Evolutionary conservation across 2,888 invertebrate species (phyloP).

Genomic region (Hermodice carunculata): DNA sequence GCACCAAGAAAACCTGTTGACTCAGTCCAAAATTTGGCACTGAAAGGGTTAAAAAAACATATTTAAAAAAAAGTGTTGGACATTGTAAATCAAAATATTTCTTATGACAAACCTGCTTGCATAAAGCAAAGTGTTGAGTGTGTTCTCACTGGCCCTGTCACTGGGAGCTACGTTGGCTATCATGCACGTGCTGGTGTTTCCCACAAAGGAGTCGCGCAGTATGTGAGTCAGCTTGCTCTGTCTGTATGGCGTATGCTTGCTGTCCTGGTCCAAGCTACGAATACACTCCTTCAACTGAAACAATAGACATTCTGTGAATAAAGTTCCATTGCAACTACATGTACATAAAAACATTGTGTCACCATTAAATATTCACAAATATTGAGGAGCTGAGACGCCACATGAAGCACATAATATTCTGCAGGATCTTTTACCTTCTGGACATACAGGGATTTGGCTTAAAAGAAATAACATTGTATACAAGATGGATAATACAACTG

Average conservation of each 20-base stretch:
- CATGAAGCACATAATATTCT: too few species aligned
- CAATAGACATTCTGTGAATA: conserved; percentile 11
- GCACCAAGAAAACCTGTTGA: too few species aligned
- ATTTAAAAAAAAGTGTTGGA: too few species aligned
- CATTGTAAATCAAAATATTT: too few species aligned
- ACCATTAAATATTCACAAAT: background rate
- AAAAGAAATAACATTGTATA: too few species aligned
- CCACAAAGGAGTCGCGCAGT: conserved; percentile 66
- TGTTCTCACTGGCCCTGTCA: conserved; percentile 63
- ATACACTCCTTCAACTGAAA: conserved; percentile 69
- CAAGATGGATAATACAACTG: too few species aligned
- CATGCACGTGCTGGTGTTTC: conserved; percentile 66
- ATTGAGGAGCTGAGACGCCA: too few species aligned
- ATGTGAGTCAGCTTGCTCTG: conserved; percentile 70
- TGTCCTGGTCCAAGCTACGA: conserved; percentile 66
- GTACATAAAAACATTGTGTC: background rate
- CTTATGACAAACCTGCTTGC: conserved; percentile 68
- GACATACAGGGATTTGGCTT: too few species aligned
- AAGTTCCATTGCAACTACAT: background rate
- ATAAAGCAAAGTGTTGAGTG: conserved; percentile 68
- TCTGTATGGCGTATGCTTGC: conserved; percentile 66
- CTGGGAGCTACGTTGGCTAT: conserved; percentile 67
- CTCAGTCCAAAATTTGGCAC: too few species aligned
- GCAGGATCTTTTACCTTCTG: too few species aligned
- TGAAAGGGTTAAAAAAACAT: too few species aligned